Evolutionary conservation across 2,797 vertebrate genomes (phyloP), one percentile per base, ranked within the genome.

Genomic region (Acanthis flammea): DNA sequence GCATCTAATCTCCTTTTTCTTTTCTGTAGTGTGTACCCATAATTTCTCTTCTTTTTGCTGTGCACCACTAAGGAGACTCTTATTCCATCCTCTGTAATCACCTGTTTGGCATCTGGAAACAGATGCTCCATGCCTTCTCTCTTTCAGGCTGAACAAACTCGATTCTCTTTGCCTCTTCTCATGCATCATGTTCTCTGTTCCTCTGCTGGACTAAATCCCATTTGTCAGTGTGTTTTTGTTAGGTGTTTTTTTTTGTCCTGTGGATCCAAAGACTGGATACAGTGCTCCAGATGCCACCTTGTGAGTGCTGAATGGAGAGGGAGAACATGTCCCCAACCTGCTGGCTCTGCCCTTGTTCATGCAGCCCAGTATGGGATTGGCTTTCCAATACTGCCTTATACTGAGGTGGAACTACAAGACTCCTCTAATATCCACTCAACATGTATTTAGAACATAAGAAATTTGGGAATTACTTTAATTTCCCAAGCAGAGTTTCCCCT

Each of bases 241-340:
- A 35, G 15, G 0, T 53, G 42, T 0, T 8, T 60, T 10, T 39
- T 51, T 65, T 61, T 27, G 9, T 57, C 8, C 63, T 19, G 30
- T 4, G 37, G 19, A 44, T 25, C 42, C 35, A 24, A 15, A 13
- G n/a, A 11, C 5, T 2, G 4, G 4, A 9, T 24, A 6, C 7
- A 9, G 8, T 12, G 1, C 50, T 81, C 24, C 61, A 35, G 45
- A 12, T 68, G 19, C 25, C n/a, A 8, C 51, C 37, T 60, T 14
- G 0, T 9, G 25, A 73, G 48, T 50, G 31, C 31, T 79, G 14
- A 1, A 58, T 5, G 9, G n/a, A 74, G 44, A 39, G 24, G 42
- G 19, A 48, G 24, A 16, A 21, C 41, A 2, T 0, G 0, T 27
- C 42, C 13, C 57, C 42, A 48, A 0, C 19, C 31, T 91, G 27